Evolutionary conservation across 2,113 vertebrate genomes (phyloP), one percentile per base, ranked within the genome.

Genomic region (Caloenas nicobarica): DNA sequence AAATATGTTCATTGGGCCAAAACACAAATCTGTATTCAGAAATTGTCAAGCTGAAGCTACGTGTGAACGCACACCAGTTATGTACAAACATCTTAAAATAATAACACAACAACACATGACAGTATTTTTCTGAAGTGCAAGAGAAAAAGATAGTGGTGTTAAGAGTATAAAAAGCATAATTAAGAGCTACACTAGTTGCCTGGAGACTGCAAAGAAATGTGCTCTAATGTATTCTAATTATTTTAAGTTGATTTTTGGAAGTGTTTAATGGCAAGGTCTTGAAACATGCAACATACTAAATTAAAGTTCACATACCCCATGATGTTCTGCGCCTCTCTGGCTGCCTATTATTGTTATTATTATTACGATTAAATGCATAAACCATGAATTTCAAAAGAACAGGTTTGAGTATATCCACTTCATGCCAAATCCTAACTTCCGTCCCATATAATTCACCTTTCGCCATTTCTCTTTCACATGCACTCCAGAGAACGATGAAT

Each of bases 401-500:
- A 33, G 17, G 36, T 64, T 76, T 93, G 60, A 83, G 79, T 46
- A 61, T 40, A 68, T 51, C 60, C 81, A 42, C 51, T 86, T 86
- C 61, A 48, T 50, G 81, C 57, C 56, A 88, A 76, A 74, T 65
- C n/a, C 89, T 91, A 87, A 88, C 16, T 89, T 93, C 42, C 89
- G 44, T 72, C 74, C 81, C 88, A 83, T 88, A 88, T 72, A 93
- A 90, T 76, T 74, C 83, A 86, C 58, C 79, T 86, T 85, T 84
- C 81, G 80, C 82, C 73, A 84, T 89, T 87, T 93, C 51, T 93
- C 72, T 89, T 91, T 95, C 72, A 92, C 25, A 72, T 71, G 73
- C 74, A 90, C 18, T 85, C 84, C 70, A 96, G 33, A 86, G 92
- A 94, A 96, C 97, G 95, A 98, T 87, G 80, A 94, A 96, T 83